These are phyloP conservation scores for Cyrtorhinus lividipennis DNA, from an alignment of 1,140 invertebrate species.

Conservation along the genomic window DNA sequence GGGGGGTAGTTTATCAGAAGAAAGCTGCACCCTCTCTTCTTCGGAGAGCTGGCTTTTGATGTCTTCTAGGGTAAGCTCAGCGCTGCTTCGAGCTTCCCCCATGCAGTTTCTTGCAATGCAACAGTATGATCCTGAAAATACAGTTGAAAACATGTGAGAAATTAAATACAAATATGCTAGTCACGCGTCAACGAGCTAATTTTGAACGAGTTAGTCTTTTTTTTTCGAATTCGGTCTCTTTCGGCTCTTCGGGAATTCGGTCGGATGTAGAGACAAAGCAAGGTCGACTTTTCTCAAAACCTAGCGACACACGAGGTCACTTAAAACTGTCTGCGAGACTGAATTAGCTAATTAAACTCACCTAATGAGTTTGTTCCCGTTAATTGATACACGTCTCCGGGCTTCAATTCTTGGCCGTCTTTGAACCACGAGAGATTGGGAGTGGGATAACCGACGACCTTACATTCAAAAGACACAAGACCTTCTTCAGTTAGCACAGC, in stretches of 20 bases:
- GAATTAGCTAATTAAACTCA: constrained; percentile 25
- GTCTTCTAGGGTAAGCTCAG: constrained; percentile 76
- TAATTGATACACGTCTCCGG: constrained; percentile 80
- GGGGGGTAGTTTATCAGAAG: constrained; percentile 62
- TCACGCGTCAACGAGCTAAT: not conserved
- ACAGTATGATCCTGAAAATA: constrained; percentile 60
- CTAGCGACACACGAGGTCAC: not conserved
- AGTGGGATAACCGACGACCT: constrained; percentile 79
- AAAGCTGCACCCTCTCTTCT: constrained; percentile 60
- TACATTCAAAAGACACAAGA: constrained; percentile 81
- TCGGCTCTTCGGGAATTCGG: not conserved
- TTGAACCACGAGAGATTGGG: constrained; percentile 77
- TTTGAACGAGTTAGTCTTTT: not conserved
- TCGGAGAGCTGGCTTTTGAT: constrained; percentile 79
- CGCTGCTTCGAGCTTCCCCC: constrained; percentile 72
- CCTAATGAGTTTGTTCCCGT: constrained; percentile 72
- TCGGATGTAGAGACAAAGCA: not conserved
- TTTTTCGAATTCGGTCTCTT: not conserved
- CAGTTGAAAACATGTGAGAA: not conserved
- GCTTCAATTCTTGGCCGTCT: constrained; percentile 77
- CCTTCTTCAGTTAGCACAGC: constrained; percentile 80
- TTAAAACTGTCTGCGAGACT: not conserved
- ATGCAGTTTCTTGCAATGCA: constrained; percentile 83
- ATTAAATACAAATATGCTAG: too few relatives aligned
- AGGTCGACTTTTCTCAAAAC: not conserved